Evolutionary conservation across 2,888 invertebrate genomes (phyloP), one percentile per base, ranked within the genome.

Genomic region (Sminthurinus aureus): DNA sequence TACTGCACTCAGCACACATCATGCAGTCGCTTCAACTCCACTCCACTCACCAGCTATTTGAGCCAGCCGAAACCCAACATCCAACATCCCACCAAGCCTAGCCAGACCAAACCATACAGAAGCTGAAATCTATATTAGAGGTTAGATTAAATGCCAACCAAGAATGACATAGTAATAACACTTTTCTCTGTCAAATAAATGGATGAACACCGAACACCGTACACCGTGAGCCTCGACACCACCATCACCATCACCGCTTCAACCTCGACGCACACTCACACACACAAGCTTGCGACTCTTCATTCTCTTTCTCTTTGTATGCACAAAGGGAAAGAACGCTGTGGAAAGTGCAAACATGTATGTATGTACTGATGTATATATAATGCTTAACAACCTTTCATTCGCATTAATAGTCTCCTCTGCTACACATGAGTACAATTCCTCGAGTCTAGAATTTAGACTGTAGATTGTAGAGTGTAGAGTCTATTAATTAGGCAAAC

Each of bases 101-200:
- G 20, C 50, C 52, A 76, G 20, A n/a, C 76, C 15, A 78, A 66
- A 22, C 20, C 77, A 77, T 38, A 38, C 38, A 38, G 38, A 6
- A 38, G 38, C 38, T 38, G 38, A 38, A 38, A 38, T 38, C 38
- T 20, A 75, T 80, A 71, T 80, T 80, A 71, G 80, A 80, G 80
- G 80, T 80, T 80, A 80, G 71, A 73, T 80, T 80, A 80, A 80
- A 80, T 80, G 80, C 80, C 71, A 71, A 24, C 69, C 20, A 69
- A 20, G 26, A 71, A 71, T 78, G 78, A 78, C 78, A 78, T 66
- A 66, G 77, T 77, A 52, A 77, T 77, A 51, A 78, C 78, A 78
- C 58, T 71, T 66, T 78, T 66, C 26, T 64, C 78, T 74, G 52
- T 78, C 38, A 66, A 78, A 66, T 78, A 78, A 78, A 78, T 78